A percentile compares a stretch with the other conserved stretches of the same genome.
Evolutionary conservation across 2,888 invertebrate species (phyloP).

Genomic region (Aspidapion aeneum): DNA sequence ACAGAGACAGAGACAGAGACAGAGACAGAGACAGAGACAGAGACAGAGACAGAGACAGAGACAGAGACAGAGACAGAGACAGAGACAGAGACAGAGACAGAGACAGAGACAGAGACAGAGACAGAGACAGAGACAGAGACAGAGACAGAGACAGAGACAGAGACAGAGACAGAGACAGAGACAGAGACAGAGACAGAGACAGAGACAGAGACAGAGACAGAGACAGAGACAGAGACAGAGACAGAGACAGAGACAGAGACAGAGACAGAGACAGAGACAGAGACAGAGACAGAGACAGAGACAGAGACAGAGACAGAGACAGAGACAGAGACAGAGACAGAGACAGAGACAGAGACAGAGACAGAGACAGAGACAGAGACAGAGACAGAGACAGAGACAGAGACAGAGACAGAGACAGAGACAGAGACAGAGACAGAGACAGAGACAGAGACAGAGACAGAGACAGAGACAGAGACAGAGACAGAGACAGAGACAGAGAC

Average conservation of each 20-base stretch:
- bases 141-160: constrained; percentile 12
- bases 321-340: constrained; percentile 4
- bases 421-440: constrained; percentile 11
- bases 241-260: constrained; percentile 12
- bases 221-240: constrained; percentile 12
- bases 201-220: constrained; percentile 13
- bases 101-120: constrained; percentile 11
- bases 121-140: constrained; percentile 11
- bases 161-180: constrained; percentile 11
- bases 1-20: constrained; percentile 11
- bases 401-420: constrained; percentile 12
- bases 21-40: constrained; percentile 11
- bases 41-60: constrained; percentile 11
- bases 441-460: constrained; percentile 10
- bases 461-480: constrained; percentile 11
- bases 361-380: constrained; percentile 10
- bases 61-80: constrained; percentile 8
- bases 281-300: constrained; percentile 12
- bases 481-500: constrained; percentile 7
- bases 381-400: constrained; percentile 9
- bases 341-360: constrained; percentile 11
- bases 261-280: constrained; percentile 12
- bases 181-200: constrained; percentile 14
- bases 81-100: constrained; percentile 10
- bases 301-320: constrained; percentile 7